phyloP scores from a whole-genome alignment of 1,140 invertebrate species.

The Scaptomyza graminum region DNA sequence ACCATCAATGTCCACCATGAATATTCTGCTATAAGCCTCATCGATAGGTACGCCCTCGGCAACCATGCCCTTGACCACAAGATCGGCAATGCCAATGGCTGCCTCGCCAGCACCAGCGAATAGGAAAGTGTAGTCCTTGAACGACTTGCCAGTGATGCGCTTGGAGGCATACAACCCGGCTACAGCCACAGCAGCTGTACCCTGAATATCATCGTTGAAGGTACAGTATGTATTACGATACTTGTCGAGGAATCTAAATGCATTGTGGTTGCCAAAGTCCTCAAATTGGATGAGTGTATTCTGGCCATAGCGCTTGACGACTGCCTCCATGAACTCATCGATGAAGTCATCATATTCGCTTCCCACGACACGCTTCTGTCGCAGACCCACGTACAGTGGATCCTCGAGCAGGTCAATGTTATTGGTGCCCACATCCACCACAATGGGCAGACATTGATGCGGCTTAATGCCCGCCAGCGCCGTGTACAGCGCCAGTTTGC shows the following conservation, averaged over 20 bases:
- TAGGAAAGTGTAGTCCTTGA: slow-evolving; percentile 93
- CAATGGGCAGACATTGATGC: slow-evolving; percentile 95
- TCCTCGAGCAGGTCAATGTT: slow-evolving; percentile 95
- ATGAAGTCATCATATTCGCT: slow-evolving; percentile 96
- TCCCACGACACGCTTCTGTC: slow-evolving; percentile 93
- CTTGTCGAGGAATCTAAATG: slow-evolving; percentile 94
- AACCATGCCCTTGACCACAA: slow-evolving; percentile 94
- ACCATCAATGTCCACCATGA: slow-evolving; percentile 95
- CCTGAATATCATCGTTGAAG: slow-evolving; percentile 99
- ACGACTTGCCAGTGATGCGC: slow-evolving; percentile 90
- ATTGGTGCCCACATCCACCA: slow-evolving; percentile 96
- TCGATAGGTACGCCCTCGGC: slow-evolving; percentile 89
- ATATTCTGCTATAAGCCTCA: slow-evolving; percentile 93
- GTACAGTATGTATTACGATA: slow-evolving; percentile 95
- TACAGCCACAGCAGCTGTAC: slow-evolving; percentile 96
- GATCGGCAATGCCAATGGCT: slow-evolving; percentile 93
- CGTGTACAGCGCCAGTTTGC: slow-evolving; percentile 96
- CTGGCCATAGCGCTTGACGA: slow-evolving; percentile 95
- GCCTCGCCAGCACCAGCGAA: slow-evolving; percentile 97
- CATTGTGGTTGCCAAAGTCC: slow-evolving; percentile 97
- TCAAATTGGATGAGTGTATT: slow-evolving; percentile 97
- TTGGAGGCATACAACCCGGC: slow-evolving; percentile 94
- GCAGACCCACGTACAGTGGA: slow-evolving; percentile 97
- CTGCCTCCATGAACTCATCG: slow-evolving; percentile 99
- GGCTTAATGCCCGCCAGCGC: slow-evolving; percentile 97